Conservation (phyloP, 1,140 invertebrate species). For the Bradysia coprophila region DNA sequence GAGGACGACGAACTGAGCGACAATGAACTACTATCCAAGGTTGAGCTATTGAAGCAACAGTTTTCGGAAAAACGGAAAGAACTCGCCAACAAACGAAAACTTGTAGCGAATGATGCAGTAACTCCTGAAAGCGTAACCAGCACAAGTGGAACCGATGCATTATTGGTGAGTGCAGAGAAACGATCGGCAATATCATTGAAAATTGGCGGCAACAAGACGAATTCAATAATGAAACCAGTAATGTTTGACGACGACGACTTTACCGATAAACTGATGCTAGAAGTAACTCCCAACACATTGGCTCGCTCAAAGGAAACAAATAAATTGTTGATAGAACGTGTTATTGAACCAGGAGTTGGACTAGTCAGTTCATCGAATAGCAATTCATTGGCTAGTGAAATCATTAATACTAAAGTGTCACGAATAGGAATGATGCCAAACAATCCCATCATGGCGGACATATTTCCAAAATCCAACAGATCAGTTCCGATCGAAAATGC, state of each 20-base stretch:
- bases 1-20: no score
- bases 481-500: no score
- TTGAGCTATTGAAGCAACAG: background rate
- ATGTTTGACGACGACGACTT: no score
- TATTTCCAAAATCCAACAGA: no score
- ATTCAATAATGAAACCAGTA: background rate
- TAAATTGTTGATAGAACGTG: background rate
- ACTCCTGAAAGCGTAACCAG: background rate
- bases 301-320: background rate
- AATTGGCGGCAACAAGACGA: background rate
- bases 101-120: background rate
- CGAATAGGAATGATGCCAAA: background rate
- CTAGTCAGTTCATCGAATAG: background rate
- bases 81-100: background rate
- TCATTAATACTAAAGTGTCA: background rate
- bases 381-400: background rate
- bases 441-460: no score
- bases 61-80: background rate
- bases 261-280: no score
- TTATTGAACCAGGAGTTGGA: background rate
- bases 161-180: background rate
- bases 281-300: background rate
- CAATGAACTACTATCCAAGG: background rate
- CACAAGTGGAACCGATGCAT: background rate
- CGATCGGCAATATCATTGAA: background rate